Evolutionary conservation across 2,888 invertebrate species (phyloP), one percentile per base, ranked within the genome.

Genomic region (Acanthosepion lycidas): DNA sequence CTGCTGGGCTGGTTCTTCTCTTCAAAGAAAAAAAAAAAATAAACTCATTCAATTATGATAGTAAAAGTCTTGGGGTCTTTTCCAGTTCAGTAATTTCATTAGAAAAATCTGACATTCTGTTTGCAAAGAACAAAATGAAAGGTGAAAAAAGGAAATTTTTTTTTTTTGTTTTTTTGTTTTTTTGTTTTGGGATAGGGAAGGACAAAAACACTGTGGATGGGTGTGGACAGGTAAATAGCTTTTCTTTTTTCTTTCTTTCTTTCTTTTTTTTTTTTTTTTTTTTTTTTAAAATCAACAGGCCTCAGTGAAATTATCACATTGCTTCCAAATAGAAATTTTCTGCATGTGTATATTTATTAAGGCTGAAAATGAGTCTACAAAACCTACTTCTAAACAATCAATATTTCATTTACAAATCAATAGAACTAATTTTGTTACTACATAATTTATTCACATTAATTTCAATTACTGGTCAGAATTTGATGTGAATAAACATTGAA

Each of bases 1-100:
- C 53, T 93, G 93, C 93, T 51, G 49, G 49, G 93, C 53, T 93
- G 93, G 93, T 51, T 49, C 53, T 6, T 93, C 23, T 53, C n/a
- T n/a, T 33, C 78, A 9, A 78, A 8, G 23, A n/a, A 78, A 78
- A n/a, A 78, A 78, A 78, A 78, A 33, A 78, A 78, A n/a, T 12
- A 78, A 78, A 78, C 78, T n/a, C n/a, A n/a, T 15, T 78, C n/a
- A 33, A 33, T 78, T 78, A 33, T 12, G 12, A 33, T 78, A 78
- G 78, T 78, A 33, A 78, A 78, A n/a, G 9, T 9, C 1, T 78
- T 78, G 2, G 8, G 0, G 20, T 23, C 33, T 18, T 78, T 33
- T 78, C 78, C 78, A 78, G 33, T 78, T 23, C 59, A 9, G 78
- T 78, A n/a, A 78, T 33, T n/a, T 78, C 78, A n/a, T n/a, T 33